These are phyloP conservation scores for Archegozetes longisetosus DNA, from an alignment of 1,140 invertebrate genomes.

Conservation along the genomic window DNA sequence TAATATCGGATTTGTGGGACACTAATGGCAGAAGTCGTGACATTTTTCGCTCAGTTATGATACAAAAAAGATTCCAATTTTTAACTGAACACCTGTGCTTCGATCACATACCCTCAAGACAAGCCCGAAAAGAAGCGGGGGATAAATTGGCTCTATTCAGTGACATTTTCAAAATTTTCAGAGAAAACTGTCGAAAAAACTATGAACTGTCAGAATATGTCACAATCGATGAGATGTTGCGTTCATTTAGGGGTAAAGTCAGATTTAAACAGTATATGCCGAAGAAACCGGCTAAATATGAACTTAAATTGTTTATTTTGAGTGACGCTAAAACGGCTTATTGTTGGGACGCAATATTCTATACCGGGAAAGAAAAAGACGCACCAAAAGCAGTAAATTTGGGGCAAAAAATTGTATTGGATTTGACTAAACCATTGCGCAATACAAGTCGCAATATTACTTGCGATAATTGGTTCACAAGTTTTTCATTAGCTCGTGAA, in stretches of 20 bases:
- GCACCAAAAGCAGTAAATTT: conserved; percentile 7
- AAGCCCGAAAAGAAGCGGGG: not conserved
- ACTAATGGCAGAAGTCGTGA: not conserved
- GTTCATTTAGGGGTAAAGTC: conserved; percentile 19
- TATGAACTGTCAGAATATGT: conserved; percentile 12
- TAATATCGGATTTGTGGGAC: not conserved
- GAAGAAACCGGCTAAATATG: conserved; percentile 21
- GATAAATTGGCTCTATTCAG: conserved; percentile 17
- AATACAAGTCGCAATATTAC: conserved; percentile 16
- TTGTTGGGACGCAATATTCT: conserved; percentile 19
- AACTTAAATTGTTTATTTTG: conserved; percentile 20
- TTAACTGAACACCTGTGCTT: not conserved
- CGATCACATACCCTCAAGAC: not conserved
- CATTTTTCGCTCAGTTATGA: not conserved
- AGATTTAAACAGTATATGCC: conserved; percentile 20
- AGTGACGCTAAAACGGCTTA: conserved; percentile 19
- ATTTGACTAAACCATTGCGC: conserved; percentile 11
- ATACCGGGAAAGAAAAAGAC: conserved; percentile 16
- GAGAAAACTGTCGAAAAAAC: conserved; percentile 16
- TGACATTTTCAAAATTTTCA: conserved; percentile 17
- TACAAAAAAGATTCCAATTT: not conserved
- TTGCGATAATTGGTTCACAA: conserved; percentile 20
- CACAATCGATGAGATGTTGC: conserved; percentile 23
- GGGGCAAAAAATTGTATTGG: conserved; percentile 11
- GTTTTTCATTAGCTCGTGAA: conserved; percentile 7